Base-by-base conservation (phyloP, 2,888 invertebrate genomes). In the Cosmia trapezina region DNA sequence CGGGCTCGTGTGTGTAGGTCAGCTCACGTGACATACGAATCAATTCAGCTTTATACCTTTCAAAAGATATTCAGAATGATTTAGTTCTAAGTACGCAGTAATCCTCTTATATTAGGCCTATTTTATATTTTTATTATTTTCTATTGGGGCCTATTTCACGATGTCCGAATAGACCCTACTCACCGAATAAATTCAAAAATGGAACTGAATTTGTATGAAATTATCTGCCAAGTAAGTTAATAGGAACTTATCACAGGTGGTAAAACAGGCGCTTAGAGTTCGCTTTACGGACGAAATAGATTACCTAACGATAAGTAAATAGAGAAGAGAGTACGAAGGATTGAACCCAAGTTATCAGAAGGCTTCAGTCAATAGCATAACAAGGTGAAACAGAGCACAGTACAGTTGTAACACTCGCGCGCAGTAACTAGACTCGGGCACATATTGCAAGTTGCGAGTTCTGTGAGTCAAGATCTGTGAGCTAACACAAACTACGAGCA, bases 41-140 rank as follows among this genome's bases (percentile, higher is more conserved):
- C 57, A 63, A 59, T 77, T 63, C 37, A 66, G 57, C 62, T 72
- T 63, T 63, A 77, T 73, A 72, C 37, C 79, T 76, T 63, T 62
- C 43, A 78, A 66, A 71, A 67, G 59, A 22, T 54, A 53, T 67
- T 72, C n/a, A 79, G 33, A 47, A 66, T 63, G 47, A 66, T 66
- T 77, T 45, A 33, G 49, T 79, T 73, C 66, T 37, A 41, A 78
- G 53, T 54, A 60, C 62, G 53, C 63, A 37, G 47, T 79, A 63
- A 79, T 79, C 54, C 57, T 66, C 54, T n/a, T n/a, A n/a, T n/a
- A n/a, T n/a, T n/a, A n/a, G n/a, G n/a, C n/a, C n/a, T n/a, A n/a
- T n/a, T n/a, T n/a, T n/a, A n/a, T n/a, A n/a, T n/a, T n/a, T n/a
- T n/a, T n/a, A n/a, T n/a, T n/a, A n/a, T n/a, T n/a, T n/a, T n/a